phyloP scores from a whole-genome alignment of 2,888 invertebrate genomes.

The Cremastinae sp. region DNA sequence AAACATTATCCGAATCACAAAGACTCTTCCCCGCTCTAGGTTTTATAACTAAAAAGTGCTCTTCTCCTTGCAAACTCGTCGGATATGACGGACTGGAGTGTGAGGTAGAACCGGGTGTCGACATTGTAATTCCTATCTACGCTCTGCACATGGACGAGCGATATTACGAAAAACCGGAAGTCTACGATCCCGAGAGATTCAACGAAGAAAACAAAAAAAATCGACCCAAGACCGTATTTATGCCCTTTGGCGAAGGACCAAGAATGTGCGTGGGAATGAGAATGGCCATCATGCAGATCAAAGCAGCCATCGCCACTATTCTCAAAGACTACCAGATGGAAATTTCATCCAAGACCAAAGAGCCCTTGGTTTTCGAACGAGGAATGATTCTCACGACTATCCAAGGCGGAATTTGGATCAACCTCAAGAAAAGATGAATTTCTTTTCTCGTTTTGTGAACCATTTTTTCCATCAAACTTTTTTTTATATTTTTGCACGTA shows the following conservation, averaged over 20 bases:
- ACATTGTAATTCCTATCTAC: conserved; percentile 56
- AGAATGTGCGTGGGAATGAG: conserved; percentile 59
- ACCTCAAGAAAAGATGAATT: too few species aligned
- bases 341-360: conserved; percentile 54
- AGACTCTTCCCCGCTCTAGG: conserved; percentile 55
- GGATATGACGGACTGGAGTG: conserved; percentile 68
- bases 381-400: conserved; percentile 34
- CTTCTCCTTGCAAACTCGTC: conserved; percentile 58
- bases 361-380: conserved; percentile 48
- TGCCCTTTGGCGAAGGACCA: conserved; percentile 74
- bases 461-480: too few species aligned
- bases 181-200: conserved; percentile 72
- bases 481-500: too few species aligned
- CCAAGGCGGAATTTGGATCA: conserved; percentile 55
- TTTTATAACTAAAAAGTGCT: conserved; percentile 64
- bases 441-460: too few species aligned
- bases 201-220: conserved; percentile 57
- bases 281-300: conserved; percentile 55
- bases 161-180: conserved; percentile 67
- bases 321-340: conserved; percentile 55
- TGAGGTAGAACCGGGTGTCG: conserved; percentile 62
- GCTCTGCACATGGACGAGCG: conserved; percentile 64
- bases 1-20: conserved; percentile 77
- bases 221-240: conserved; percentile 63
- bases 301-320: conserved; percentile 53